Evolutionary conservation across 2,888 invertebrate species (phyloP), one percentile per base, ranked within the genome.

Genomic region (Lithodes maja): DNA sequence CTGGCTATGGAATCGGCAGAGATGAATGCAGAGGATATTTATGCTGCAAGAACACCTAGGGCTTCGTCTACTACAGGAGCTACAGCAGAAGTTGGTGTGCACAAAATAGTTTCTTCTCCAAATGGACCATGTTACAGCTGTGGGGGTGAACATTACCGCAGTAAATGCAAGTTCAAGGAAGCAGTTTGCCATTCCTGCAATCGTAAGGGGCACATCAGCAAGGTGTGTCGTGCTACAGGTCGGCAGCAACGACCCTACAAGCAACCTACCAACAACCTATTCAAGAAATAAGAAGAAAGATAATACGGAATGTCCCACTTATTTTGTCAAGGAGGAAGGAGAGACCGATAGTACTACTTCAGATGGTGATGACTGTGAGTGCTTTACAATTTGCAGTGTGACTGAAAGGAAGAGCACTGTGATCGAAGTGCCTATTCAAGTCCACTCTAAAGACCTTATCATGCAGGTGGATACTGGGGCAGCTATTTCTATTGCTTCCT

Each of bases 381-480:
- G 79, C 33, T 79, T 17, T 15, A 79, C 79, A 9, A 79, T 79
- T 52, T 50, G 79, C 7, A 52, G n/a, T 79, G 79, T 53, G 15
- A 2, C 7, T 53, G 9, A 52, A 1, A 1, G 3, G n/a, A 79
- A 52, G 12, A 52, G 33, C 17, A 5, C 53, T n/a, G 53, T 5
- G 7, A 79, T 52, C n/a, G 53, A 79, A 7, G 54, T 79, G n/a
- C 53, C 79, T 79, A 53, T 79, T 52, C 53, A 79, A 17, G 5
- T 53, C 7, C 79, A 79, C 12, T 50, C 52, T 53, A 50, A 53
- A 53, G 17, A 15, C 2, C 1, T 79, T 50, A 79, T 3, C 2
- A 77, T 77, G 77, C 77, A 77, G 49, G 77, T 77, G 77, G 17
- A 77, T 77, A 77, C 77, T 3, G 74, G 74, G n/a, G 74, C 74